Percentiles rank a stretch among this genome's conserved stretches.
Conservation (phyloP, 2,113 vertebrate genomes). For the Eulemur macaco region DNA sequence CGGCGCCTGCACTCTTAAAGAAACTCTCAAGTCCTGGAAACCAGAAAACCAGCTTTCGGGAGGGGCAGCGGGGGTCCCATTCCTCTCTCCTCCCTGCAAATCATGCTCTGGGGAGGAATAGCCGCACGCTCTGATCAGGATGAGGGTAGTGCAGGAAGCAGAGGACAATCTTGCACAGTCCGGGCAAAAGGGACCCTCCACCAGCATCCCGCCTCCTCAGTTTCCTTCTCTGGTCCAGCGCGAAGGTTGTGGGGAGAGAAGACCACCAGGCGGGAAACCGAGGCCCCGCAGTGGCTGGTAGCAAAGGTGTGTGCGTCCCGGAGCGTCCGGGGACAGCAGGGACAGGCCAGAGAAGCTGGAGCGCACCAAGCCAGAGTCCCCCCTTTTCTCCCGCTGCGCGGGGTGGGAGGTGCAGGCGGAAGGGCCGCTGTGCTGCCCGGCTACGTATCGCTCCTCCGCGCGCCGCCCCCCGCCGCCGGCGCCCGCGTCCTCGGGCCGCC, state of each 20-base stretch:
- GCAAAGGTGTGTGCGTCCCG: no score
- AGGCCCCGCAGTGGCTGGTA: not conserved
- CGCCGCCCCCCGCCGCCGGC: not conserved
- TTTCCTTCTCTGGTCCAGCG: not conserved
- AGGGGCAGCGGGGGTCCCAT: not conserved
- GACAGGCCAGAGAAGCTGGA: not conserved
- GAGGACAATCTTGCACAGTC: not conserved
- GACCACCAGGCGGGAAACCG: not conserved
- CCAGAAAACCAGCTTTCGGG: not conserved
- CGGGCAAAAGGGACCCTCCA: not conserved
- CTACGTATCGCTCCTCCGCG: slow-evolving; percentile 67
- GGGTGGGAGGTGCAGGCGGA: not conserved
- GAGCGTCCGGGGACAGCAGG: not conserved
- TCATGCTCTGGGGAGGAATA: not conserved
- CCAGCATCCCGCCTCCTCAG: not conserved
- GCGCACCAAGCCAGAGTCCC: not conserved
- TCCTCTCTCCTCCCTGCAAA: not conserved
- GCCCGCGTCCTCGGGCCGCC: slow-evolving; percentile 65
- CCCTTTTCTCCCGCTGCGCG: not conserved
- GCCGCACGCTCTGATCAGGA: not conserved
- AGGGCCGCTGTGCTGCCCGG: accelerated
- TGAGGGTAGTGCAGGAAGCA: not conserved
- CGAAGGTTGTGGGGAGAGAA: not conserved
- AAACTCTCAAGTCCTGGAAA: not conserved
- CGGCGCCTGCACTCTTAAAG: not conserved